Percentiles rank a stretch among this genome's conserved stretches.
These are phyloP conservation scores for Apus apus DNA, from an alignment of 2,113 vertebrate species.

Conservation along the genomic window DNA sequence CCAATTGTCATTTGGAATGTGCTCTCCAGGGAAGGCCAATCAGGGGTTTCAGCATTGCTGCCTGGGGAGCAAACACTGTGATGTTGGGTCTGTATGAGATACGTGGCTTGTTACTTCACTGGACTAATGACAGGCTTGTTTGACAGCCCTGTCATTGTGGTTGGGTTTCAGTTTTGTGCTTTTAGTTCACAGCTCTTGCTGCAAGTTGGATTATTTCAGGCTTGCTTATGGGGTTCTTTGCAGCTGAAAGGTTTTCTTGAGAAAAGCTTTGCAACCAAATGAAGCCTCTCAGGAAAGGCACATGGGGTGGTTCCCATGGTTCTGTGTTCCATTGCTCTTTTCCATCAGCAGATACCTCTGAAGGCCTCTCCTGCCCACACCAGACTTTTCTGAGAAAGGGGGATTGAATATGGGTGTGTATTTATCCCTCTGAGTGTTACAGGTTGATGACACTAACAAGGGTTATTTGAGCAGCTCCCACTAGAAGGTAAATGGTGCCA, in stretches of 20 bases:
- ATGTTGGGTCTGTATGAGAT: background rate
- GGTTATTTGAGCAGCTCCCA: background rate
- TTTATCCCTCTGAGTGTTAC: background rate
- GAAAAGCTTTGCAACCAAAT: background rate
- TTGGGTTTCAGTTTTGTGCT: background rate
- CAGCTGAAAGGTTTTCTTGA: background rate
- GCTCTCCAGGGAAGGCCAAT: background rate
- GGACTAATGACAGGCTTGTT: slow-evolving; percentile 14
- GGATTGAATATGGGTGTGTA: background rate
- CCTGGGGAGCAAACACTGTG: background rate
- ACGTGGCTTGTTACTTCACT: background rate
- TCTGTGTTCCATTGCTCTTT: background rate
- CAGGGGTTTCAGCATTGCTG: background rate
- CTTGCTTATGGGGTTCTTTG: background rate
- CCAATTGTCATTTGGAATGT: background rate
- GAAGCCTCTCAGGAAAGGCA: background rate
- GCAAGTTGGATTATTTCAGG: background rate
- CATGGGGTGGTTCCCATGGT: background rate
- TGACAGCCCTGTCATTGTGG: slow-evolving; percentile 32
- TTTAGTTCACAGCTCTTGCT: background rate
- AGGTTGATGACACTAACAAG: too few species aligned
- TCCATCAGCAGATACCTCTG: background rate
- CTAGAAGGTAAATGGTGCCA: background rate
- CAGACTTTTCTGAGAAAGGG: background rate
- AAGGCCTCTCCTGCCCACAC: background rate